Evolutionary conservation across 2,888 invertebrate species (phyloP).

Genomic region (Colletes collaris): DNA sequence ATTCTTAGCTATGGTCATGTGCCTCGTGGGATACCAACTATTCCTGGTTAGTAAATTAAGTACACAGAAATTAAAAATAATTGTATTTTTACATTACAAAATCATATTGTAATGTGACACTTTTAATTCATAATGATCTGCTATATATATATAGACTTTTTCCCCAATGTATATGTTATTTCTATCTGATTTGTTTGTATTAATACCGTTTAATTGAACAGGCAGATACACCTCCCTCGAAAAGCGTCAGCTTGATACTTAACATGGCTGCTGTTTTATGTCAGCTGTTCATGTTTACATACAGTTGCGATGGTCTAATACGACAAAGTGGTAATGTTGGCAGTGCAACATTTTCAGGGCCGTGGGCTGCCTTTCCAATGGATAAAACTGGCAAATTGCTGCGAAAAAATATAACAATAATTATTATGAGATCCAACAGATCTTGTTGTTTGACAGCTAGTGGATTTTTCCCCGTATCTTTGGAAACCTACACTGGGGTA

Average conservation of each 20-base stretch:
- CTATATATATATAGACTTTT: too few relatives aligned
- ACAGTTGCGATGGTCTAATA: conserved; percentile 28
- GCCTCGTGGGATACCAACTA: conserved; percentile 56
- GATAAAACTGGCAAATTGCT: conserved; percentile 25
- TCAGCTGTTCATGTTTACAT: conserved; percentile 41
- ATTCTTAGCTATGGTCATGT: conserved; percentile 51
- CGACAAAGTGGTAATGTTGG: conserved; percentile 13
- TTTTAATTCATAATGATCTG: too few relatives aligned
- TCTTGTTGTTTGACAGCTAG: conserved; percentile 53
- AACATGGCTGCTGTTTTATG: conserved; percentile 14
- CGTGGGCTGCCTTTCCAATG: conserved; percentile 25
- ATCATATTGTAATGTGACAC: too few relatives aligned
- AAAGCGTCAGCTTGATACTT: conserved; percentile 23
- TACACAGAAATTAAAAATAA: too few relatives aligned
- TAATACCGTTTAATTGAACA: background rate
- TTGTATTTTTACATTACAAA: too few relatives aligned
- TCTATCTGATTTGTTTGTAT: too few relatives aligned
- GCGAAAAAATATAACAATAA: conserved; percentile 46
- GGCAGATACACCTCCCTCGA: conserved; percentile 25
- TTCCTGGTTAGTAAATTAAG: conserved; percentile 48
- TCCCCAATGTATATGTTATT: too few relatives aligned
- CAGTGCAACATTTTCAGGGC: background rate
- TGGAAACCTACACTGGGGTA: conserved; percentile 59
- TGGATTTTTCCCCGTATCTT: conserved; percentile 52
- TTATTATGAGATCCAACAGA: conserved; percentile 56